phyloP scores from a whole-genome alignment of 2,888 invertebrate species.

The Tribolium freemani region DNA sequence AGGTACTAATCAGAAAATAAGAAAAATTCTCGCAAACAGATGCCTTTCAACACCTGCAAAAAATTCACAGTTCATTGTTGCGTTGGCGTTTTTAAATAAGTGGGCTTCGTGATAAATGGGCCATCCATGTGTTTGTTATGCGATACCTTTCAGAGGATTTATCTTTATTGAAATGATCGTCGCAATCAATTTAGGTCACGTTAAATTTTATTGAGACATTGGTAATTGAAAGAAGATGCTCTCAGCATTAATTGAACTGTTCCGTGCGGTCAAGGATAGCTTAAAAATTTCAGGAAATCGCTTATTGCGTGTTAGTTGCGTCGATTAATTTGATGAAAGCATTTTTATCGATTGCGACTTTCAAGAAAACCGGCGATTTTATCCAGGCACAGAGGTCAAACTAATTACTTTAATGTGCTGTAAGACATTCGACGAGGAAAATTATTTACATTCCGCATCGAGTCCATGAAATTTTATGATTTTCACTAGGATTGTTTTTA shows the following conservation, averaged over 20 bases:
- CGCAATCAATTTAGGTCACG: constrained; percentile 24
- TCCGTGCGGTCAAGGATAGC: constrained; percentile 12
- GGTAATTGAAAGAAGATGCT: constrained; percentile 16
- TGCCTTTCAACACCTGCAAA: background rate
- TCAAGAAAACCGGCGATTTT: constrained; percentile 24
- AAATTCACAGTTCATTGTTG: background rate
- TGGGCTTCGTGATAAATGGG: constrained; percentile 15
- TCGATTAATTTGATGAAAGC: constrained; percentile 31
- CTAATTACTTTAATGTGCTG: constrained; percentile 16
- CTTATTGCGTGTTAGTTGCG: constrained; percentile 11
- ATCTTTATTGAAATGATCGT: constrained; percentile 16
- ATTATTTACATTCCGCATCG: constrained; percentile 4
- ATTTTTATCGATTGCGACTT: constrained; percentile 23
- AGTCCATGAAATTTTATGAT: constrained; percentile 20
- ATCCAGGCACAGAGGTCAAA: constrained; percentile 19
- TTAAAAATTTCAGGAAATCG: constrained; percentile 5
- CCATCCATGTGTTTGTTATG: constrained; percentile 31
- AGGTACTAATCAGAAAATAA: background rate
- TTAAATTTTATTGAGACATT: constrained; percentile 13
- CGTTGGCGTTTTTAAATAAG: constrained; percentile 5
- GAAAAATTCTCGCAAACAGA: background rate
- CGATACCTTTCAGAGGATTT: constrained; percentile 21
- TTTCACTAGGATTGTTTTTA: constrained; percentile 15
- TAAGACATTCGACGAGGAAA: constrained; percentile 7
- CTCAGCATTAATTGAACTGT: constrained; percentile 1